These are phyloP conservation scores for Varanus komodoensis DNA, from an alignment of 2,113 vertebrate species.

Conservation along the genomic window DNA sequence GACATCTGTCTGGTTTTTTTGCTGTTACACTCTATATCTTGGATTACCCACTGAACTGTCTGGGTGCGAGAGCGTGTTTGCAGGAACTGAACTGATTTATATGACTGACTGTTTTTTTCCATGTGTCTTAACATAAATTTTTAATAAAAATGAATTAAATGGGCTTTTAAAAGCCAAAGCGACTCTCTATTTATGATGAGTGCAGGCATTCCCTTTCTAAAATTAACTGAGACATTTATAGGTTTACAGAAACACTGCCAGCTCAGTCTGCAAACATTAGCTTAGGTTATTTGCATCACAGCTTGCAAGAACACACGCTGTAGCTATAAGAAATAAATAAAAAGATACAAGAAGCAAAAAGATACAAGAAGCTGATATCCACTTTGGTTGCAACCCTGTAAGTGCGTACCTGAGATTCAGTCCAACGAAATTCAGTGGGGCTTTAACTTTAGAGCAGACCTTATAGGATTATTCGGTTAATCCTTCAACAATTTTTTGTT, in stretches of 20 bases:
- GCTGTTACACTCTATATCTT: not conserved
- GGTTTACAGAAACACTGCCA: not conserved
- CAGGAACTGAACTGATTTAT: too few relatives aligned
- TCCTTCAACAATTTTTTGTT: constrained; percentile 15
- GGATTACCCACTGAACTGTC: too few relatives aligned
- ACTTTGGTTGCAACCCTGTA: not conserved
- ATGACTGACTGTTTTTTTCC: not conserved
- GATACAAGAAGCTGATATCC: not conserved
- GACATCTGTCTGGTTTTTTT: not conserved
- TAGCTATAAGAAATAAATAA: not conserved
- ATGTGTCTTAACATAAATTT: not conserved
- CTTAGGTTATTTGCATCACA: constrained; percentile 9
- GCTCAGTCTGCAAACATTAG: not conserved
- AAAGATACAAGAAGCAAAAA: not conserved
- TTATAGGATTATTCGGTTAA: too few relatives aligned
- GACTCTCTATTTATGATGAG: not conserved
- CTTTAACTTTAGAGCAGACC: too few relatives aligned
- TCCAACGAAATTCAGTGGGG: too few relatives aligned
- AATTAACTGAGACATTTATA: not conserved
- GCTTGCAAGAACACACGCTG: not conserved
- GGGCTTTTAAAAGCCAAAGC: not conserved
- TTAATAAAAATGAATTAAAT: not conserved
- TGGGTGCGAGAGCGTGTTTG: too few relatives aligned
- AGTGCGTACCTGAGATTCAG: too few relatives aligned
- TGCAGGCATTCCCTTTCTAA: not conserved